Conservation (phyloP, 2,888 invertebrate genomes). For the Orthosia cruda region DNA sequence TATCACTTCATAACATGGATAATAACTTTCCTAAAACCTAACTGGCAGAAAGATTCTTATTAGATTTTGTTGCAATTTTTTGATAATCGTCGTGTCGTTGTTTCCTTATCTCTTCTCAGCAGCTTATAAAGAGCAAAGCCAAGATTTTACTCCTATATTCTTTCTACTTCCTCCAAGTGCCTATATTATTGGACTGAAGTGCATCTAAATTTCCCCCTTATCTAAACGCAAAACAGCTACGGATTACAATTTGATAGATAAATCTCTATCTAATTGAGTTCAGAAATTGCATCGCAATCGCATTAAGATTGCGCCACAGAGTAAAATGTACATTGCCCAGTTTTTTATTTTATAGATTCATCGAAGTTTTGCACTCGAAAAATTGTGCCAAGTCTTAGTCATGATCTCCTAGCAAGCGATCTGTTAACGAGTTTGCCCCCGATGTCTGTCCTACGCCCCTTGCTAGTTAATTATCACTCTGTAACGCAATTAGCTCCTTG, state of each 20-base stretch:
- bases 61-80: background rate
- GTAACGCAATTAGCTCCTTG: slow-evolving; percentile 75
- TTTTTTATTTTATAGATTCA: slow-evolving; percentile 82
- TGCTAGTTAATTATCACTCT: slow-evolving; percentile 85
- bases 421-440: slow-evolving; percentile 79
- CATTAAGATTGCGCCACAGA: slow-evolving; percentile 28
- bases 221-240: slow-evolving; percentile 42
- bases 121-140: background rate
- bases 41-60: background rate
- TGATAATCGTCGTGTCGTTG: background rate
- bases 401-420: slow-evolving; percentile 74
- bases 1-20: background rate
- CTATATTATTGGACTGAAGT: slow-evolving; percentile 26
- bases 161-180: slow-evolving; percentile 5
- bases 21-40: background rate
- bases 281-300: slow-evolving; percentile 23
- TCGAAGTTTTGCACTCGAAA: slow-evolving; percentile 80
- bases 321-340: slow-evolving; percentile 72
- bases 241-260: slow-evolving; percentile 36
- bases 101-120: background rate
- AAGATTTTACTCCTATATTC: background rate
- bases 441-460: slow-evolving; percentile 81
- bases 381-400: slow-evolving; percentile 79
- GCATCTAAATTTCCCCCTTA: slow-evolving; percentile 35
- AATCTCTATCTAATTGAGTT: slow-evolving; percentile 36